phyloP scores from a whole-genome alignment of 2,797 vertebrate species.

The Anniella stebbinsi region DNA sequence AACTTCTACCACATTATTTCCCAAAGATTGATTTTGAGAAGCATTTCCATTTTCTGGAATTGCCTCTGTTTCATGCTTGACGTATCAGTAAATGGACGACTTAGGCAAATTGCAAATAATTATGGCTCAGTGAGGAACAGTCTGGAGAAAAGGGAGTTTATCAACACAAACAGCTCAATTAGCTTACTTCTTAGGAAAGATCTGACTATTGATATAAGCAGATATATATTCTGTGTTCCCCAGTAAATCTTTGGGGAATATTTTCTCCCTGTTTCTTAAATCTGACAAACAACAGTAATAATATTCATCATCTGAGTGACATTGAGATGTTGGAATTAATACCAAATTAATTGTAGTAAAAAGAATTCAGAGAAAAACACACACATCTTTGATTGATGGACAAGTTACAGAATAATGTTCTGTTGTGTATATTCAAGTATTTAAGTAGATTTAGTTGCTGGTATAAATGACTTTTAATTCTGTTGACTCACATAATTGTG shows the following conservation, averaged over 20 bases:
- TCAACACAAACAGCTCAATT: slow-evolving; percentile 99
- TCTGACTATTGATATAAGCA: slow-evolving; percentile 87
- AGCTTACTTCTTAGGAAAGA: slow-evolving; percentile 93
- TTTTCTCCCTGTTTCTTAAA: slow-evolving; percentile 51
- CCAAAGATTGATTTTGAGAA: slow-evolving; percentile 91
- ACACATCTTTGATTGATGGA: slow-evolving; percentile 41
- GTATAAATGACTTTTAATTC: slow-evolving; percentile 42
- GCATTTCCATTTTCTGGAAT: slow-evolving; percentile 99
- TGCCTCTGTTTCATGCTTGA: slow-evolving; percentile 99
- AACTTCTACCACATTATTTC: slow-evolving; percentile 94
- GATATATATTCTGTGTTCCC: slow-evolving; percentile 73
- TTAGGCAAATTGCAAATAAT: slow-evolving; percentile 99
- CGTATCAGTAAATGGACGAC: slow-evolving; percentile 99
- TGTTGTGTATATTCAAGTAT: slow-evolving; percentile 44
- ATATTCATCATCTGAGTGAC: slow-evolving; percentile 12
- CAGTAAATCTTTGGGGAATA: slow-evolving; percentile 62
- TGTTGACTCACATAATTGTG: slow-evolving; percentile 31
- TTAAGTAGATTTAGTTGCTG: slow-evolving; percentile 50
- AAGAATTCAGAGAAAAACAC: slow-evolving; percentile 20
- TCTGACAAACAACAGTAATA: slow-evolving; percentile 62
- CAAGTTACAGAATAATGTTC: slow-evolving; percentile 19
- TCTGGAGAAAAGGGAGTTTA: slow-evolving; percentile 90
- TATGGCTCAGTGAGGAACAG: slow-evolving; percentile 95
- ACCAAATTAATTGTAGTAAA: slow-evolving; percentile 46
- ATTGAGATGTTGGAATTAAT: slow-evolving; percentile 49